phyloP scores from a whole-genome alignment of 2,113 vertebrate species.

The Carollia perspicillata region DNA sequence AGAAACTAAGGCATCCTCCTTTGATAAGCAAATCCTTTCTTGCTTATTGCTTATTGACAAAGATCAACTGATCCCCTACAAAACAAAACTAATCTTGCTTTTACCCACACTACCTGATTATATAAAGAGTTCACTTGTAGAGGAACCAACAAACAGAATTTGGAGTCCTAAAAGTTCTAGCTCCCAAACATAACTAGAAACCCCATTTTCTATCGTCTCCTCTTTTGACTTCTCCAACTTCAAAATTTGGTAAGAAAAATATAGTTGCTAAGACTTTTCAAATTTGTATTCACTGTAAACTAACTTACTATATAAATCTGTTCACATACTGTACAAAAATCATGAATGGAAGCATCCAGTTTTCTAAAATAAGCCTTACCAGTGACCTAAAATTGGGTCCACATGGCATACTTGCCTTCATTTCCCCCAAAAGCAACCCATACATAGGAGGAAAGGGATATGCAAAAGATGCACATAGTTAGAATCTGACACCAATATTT shows the following conservation, averaged over 20 bases:
- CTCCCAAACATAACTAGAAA: background rate
- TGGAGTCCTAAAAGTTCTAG: background rate
- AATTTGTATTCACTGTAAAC: background rate
- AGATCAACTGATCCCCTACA: background rate
- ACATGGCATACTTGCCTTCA: background rate
- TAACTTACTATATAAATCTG: background rate
- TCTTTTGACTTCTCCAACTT: conserved; percentile 30
- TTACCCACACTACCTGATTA: conserved; percentile 20
- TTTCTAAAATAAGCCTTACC: conserved; percentile 21
- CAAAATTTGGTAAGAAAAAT: conserved; percentile 48
- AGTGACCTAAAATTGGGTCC: background rate
- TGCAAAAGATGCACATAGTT: background rate
- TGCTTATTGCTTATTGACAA: conserved; percentile 30
- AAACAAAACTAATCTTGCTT: conserved; percentile 24
- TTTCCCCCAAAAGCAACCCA: background rate
- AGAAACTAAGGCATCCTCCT: background rate
- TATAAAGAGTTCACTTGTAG: conserved; percentile 3
- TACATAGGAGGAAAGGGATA: background rate
- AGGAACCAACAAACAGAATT: conserved; percentile 7
- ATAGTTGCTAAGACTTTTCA: conserved; percentile 2
- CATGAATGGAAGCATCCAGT: background rate
- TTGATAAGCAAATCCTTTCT: conserved; percentile 31
- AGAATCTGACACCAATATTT: background rate
- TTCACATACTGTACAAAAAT: background rate
- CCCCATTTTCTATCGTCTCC: background rate